These are phyloP conservation scores for Agrochola lota DNA, from an alignment of 2,888 invertebrate species.

Conservation along the genomic window DNA sequence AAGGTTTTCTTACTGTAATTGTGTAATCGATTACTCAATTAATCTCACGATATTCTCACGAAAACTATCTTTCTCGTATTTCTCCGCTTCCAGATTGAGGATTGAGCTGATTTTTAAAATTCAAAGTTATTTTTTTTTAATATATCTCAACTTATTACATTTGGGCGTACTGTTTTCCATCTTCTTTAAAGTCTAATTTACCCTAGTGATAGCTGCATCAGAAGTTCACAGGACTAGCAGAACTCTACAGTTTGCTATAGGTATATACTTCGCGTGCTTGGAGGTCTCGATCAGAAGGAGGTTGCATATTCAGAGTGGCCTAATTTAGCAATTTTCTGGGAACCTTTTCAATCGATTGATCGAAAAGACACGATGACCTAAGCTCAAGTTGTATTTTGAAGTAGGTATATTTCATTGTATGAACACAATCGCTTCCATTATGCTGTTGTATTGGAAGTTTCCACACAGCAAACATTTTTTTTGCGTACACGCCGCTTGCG, in stretches of 20 bases:
- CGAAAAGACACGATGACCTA: constrained; percentile 8
- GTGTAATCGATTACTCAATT: too few species aligned
- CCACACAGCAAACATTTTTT: constrained; percentile 2
- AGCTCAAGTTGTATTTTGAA: not conserved
- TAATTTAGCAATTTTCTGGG: not conserved
- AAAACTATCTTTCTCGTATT: too few species aligned
- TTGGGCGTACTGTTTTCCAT: too few species aligned
- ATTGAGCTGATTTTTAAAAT: too few species aligned
- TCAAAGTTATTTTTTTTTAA: too few species aligned
- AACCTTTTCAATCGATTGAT: not conserved
- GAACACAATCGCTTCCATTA: constrained; percentile 21
- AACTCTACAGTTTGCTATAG: not conserved
- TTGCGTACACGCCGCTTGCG: not conserved
- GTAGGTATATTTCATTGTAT: constrained; percentile 23
- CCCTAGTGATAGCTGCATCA: not conserved
- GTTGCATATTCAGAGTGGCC: not conserved
- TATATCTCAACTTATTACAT: too few species aligned
- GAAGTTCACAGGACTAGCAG: not conserved
- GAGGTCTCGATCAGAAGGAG: not conserved
- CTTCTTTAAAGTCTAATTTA: too few species aligned
- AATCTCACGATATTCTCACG: too few species aligned
- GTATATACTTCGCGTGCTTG: not conserved
- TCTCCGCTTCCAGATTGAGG: too few species aligned
- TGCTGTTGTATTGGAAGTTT: constrained; percentile 31
- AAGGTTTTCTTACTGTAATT: too few species aligned